Evolutionary conservation across 2,113 vertebrate genomes (phyloP).

Genomic region (Sminthopsis crassicaudata): DNA sequence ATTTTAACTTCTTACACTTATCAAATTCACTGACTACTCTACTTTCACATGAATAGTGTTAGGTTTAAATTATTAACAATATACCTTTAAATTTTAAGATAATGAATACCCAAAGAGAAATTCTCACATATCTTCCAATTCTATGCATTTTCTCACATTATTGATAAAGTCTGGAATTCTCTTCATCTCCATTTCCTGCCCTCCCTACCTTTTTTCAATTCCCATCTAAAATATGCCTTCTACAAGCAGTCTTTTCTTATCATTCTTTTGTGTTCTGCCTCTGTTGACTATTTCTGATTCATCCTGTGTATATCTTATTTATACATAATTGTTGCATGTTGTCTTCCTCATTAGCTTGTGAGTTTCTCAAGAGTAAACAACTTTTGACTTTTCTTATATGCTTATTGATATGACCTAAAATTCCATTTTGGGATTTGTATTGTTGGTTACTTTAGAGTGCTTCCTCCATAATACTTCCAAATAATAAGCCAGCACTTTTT

Average conservation of each 20-base stretch:
- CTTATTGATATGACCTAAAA: not conserved
- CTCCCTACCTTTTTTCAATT: not conserved
- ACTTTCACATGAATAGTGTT: not conserved
- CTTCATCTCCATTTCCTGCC: not conserved
- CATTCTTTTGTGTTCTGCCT: not conserved
- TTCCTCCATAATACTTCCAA: not conserved
- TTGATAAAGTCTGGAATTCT: not conserved
- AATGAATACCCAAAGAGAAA: too few relatives aligned
- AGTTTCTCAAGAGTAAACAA: not conserved
- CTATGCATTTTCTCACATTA: too few relatives aligned
- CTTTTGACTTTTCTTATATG: not conserved
- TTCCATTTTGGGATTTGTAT: not conserved
- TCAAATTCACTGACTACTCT: not conserved
- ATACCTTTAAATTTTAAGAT: too few relatives aligned
- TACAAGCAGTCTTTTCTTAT: not conserved
- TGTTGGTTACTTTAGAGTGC: not conserved
- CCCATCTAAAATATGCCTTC: not conserved
- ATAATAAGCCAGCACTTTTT: not conserved
- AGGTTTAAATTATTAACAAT: not conserved
- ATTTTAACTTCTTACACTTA: not conserved
- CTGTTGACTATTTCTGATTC: not conserved
- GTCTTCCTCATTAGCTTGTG: not conserved
- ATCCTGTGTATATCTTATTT: not conserved
- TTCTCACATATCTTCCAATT: too few relatives aligned
- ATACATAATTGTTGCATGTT: not conserved